Conservation (phyloP, 2,888 invertebrate genomes). For the Metallyticus violacea region DNA sequence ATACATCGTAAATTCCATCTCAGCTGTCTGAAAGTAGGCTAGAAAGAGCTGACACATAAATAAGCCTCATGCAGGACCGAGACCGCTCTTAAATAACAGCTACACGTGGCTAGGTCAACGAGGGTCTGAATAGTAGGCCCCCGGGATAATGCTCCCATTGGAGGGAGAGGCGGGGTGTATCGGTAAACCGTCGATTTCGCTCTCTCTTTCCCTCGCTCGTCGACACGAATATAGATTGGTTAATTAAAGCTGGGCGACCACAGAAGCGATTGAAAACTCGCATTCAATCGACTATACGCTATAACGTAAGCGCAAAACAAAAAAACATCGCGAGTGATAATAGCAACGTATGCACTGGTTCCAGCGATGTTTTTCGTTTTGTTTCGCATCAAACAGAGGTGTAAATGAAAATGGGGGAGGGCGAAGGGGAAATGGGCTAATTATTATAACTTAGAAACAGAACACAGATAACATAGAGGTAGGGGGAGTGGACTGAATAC, state of each 20-base stretch:
- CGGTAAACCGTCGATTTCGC: background rate
- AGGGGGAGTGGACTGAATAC: background rate
- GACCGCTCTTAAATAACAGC: background rate
- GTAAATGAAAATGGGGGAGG: background rate
- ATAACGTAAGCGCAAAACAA: background rate
- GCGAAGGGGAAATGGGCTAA: background rate
- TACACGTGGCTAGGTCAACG: background rate
- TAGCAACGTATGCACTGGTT: background rate
- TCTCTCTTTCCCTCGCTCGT: background rate
- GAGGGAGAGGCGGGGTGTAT: too few relatives aligned
- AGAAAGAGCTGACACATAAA: background rate
- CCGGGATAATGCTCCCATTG: background rate
- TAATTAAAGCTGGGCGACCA: slow-evolving; percentile 19
- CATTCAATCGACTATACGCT: background rate
- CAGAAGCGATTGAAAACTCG: background rate
- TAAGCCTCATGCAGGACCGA: background rate
- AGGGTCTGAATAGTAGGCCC: background rate
- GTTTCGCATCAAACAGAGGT: background rate
- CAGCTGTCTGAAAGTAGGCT: background rate
- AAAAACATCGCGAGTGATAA: background rate
- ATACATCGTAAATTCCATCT: too few relatives aligned
- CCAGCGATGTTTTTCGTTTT: background rate
- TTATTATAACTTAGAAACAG: background rate
- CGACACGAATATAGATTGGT: slow-evolving; percentile 23
- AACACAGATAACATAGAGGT: too few relatives aligned